Conservation (phyloP, 2,888 invertebrate genomes). For the Arge pagana region DNA sequence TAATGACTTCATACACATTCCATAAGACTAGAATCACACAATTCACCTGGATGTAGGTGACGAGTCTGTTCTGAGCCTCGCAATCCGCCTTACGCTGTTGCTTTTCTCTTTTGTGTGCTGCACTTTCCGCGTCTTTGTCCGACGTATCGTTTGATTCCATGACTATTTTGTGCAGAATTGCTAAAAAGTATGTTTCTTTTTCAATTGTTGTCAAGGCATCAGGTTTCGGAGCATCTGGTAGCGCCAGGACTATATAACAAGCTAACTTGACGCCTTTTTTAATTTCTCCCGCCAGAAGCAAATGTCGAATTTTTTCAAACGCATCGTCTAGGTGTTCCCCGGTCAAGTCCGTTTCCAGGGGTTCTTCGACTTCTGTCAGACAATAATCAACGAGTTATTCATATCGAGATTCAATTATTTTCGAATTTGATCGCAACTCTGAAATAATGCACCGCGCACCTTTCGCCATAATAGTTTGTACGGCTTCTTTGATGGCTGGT, state of each 20-base stretch:
- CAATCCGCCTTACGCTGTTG: constrained; percentile 62
- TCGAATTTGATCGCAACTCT: background rate
- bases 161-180: constrained; percentile 48
- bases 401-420: background rate
- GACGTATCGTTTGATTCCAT: constrained; percentile 40
- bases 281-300: constrained; percentile 45
- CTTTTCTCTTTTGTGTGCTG: constrained; percentile 31
- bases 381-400: background rate
- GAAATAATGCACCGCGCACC: constrained; percentile 19
- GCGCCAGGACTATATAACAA: constrained; percentile 32
- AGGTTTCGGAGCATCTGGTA: constrained; percentile 34
- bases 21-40: constrained; percentile 61
- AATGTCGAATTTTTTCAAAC: constrained; percentile 49
- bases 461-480: constrained; percentile 32
- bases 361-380: constrained; percentile 26
- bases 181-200: constrained; percentile 42
- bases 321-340: constrained; percentile 32
- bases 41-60: constrained; percentile 73
- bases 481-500: constrained; percentile 43
- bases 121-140: constrained; percentile 32
- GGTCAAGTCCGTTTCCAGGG: constrained; percentile 32
- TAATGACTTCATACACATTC: constrained; percentile 9
- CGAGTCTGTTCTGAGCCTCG: constrained; percentile 66
- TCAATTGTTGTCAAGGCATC: constrained; percentile 30
- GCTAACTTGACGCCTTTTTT: constrained; percentile 41